Base-by-base conservation (phyloP, 2,113 vertebrate genomes). In the Sterrhoptilus dennistouni region DNA sequence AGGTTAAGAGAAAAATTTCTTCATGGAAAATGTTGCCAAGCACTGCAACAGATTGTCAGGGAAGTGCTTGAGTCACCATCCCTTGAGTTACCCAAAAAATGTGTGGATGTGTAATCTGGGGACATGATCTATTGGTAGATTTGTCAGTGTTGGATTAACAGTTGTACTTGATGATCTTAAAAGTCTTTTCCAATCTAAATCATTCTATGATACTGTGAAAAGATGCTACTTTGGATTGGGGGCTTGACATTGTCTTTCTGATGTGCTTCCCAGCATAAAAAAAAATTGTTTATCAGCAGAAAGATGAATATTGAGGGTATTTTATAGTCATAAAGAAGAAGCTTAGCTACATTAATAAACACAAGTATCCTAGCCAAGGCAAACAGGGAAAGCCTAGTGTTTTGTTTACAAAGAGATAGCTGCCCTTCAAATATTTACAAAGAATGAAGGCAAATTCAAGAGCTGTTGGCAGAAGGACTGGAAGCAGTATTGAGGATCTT, bases 341-440 rank as follows among this genome's bases (percentile, higher is more conserved):
- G n/a, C 68, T 87, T 75, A 89, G 57, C 69, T 87, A 71, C 60
- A 64, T 91, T 91, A 49, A 49, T 78, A 79, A 96, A 91, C 69
- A 83, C 24, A 75, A 45, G 63, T 53, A 82, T 64, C 56, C 35
- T 49, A 77, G 91, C 87, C 89, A 94, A 94, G 74, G 36, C 80
- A 95, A 92, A 91, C 20, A 87, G 86, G 89, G 91, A 84, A 91
- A 95, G 52, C 65, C 83, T 92, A n/a, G 38, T 81, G 68, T 52
- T 93, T 83, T 93, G 59, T 92, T 97, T 89, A 93, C 76, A 78
- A 76, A 81, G 70, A 83, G 54, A 77, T 87, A 77, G 38, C 38
- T 95, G 86, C 76, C 95, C 86, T 93, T 83, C 94, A 95, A 93
- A 94, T 95, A 87, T 91, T 97, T 96, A 75, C 42, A 56, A 71